Conservation (phyloP, 2,113 vertebrate species). For the Leucoraja erinaceus region DNA sequence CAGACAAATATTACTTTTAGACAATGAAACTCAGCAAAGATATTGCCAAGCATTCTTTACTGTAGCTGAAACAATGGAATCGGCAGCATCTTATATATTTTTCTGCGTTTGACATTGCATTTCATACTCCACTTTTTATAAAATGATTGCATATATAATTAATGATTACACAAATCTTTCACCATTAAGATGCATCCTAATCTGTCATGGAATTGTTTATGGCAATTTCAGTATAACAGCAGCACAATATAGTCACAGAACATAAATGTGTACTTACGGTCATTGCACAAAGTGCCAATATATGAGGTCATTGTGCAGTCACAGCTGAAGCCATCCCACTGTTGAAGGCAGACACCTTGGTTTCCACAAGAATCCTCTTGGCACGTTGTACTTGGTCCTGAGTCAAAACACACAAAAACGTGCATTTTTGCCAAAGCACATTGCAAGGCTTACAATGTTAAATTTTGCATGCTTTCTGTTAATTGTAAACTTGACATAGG, state of each 20-base stretch:
- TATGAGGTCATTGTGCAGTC: slow-evolving; percentile 98
- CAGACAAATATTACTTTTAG: background rate
- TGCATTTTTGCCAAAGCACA: slow-evolving; percentile 45
- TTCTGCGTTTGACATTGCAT: background rate
- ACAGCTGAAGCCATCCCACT: slow-evolving; percentile 96
- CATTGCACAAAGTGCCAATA: slow-evolving; percentile 83
- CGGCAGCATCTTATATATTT: background rate
- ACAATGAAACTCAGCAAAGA: background rate
- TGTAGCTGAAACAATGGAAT: background rate
- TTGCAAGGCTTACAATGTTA: background rate
- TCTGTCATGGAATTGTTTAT: background rate
- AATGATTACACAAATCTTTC: background rate
- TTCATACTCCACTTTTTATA: background rate
- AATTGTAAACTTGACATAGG: background rate
- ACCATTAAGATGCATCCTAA: background rate
- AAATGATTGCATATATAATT: background rate
- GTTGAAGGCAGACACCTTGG: slow-evolving; percentile 93
- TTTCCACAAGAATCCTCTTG: slow-evolving; percentile 97
- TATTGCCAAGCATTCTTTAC: background rate
- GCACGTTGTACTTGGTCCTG: slow-evolving; percentile 95
- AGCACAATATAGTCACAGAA: background rate
- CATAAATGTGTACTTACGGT: slow-evolving; percentile 72
- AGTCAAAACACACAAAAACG: slow-evolving; percentile 46
- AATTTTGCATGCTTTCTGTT: slow-evolving; percentile 30
- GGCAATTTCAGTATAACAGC: background rate